These are phyloP conservation scores for Siderastrea siderea DNA, from an alignment of 92 coral and sea anemone species.

Conservation along the genomic window DNA sequence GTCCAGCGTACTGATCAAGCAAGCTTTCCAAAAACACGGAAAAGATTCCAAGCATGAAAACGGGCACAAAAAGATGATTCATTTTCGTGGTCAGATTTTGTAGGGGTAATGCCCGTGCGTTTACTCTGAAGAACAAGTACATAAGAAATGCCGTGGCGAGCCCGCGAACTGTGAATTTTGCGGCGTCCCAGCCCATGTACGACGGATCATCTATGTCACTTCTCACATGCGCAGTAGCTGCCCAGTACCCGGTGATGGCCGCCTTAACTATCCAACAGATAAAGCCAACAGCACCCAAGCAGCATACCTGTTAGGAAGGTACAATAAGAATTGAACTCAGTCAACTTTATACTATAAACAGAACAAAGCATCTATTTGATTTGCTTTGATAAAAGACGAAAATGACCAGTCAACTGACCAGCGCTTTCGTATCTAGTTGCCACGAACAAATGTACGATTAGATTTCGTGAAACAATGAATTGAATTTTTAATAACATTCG, in stretches of 20 bases:
- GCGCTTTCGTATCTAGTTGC: no score
- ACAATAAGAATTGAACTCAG: no score
- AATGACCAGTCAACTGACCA: no score
- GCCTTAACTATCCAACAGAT: constrained; percentile 55
- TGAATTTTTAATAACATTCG: no score
- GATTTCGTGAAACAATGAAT: no score
- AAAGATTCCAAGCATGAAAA: constrained; percentile 49
- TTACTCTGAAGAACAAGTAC: constrained; percentile 44
- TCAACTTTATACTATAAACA: no score
- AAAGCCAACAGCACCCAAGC: constrained; percentile 69
- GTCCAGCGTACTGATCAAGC: constrained; percentile 69
- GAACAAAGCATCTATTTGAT: no score
- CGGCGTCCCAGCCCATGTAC: constrained; percentile 39
- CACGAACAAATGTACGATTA: no score
- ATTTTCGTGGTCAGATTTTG: constrained; percentile 25
- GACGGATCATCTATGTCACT: background rate
- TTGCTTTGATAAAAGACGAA: no score
- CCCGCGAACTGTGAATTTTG: constrained; percentile 34
- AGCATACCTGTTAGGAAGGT: constrained; percentile 5
- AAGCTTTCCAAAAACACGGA: constrained; percentile 50
- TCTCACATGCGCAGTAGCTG: background rate
- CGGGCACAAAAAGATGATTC: constrained; percentile 55
- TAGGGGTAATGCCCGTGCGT: constrained; percentile 5
- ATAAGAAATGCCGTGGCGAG: constrained; percentile 61
- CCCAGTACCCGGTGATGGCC: constrained; percentile 36